Evolutionary conservation across 2,113 vertebrate genomes (phyloP), one percentile per base, ranked within the genome.

Genomic region (Pseudopodoces humilis): DNA sequence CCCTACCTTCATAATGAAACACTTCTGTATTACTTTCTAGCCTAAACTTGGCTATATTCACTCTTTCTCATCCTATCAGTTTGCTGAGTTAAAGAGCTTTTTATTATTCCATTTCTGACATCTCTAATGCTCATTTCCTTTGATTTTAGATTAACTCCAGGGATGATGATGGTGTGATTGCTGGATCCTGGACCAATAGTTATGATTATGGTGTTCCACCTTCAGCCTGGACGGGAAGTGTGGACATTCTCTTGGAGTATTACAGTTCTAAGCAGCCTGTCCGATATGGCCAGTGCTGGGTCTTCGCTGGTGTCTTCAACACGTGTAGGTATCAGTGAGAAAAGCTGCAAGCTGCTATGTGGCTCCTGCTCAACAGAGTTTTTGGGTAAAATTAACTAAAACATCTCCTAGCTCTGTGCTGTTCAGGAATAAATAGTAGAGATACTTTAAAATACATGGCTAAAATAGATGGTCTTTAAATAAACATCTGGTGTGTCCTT

Each of bases 241-340:
- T 99, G 2, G 99, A 99, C 74, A 99, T 99, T 94, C 98, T 99
- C 17, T 77, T 99, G 90, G 98, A 97, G 88, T 99, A 99, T 37
- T 93, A 90, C 67, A 97, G 95, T 67, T 98, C 98, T 49, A 90
- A 94, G 69, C 92, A 91, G 43, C 98, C 99, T 0, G 98, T 99
- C 33, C 96, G 97, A 60, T 99, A 99, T 0, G 99, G 99, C 28
- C 99, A 99, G 87, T 99, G 99, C 97, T 99, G 99, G 99, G 99
- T 99, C 96, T 99, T 99, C 44, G 99, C 99, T 4, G 99, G 98
- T 13, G 99, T 99, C 94, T 99, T 99, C 97, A 99, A 99, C 95
- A 99, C 99, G 3, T 99, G 99, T 99, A 98, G 98, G 99, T 98
- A 78, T 63, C 47, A 47, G 17, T 71, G 31, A 85, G 43, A 50